Percentiles rank a stretch among this genome's conserved stretches.
Evolutionary conservation across 1,140 invertebrate species (phyloP).

Genomic region (Adoxophyes honmai): DNA sequence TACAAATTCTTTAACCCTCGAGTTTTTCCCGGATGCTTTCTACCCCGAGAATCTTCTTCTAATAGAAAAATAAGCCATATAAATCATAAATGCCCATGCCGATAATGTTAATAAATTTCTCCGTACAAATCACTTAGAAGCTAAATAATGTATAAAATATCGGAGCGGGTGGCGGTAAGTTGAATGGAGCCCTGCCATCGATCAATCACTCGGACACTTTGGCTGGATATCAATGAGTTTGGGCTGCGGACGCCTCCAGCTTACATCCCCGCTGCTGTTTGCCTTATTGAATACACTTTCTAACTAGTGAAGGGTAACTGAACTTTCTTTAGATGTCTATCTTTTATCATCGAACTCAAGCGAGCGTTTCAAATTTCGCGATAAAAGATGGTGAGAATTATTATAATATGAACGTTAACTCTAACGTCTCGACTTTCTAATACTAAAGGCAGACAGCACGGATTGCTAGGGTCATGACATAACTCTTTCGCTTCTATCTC

Average conservation of each 20-base stretch:
- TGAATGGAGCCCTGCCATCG: conserved; percentile 24
- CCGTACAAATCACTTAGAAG: conserved; percentile 24
- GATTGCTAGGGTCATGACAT: neutral
- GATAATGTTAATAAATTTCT: neutral
- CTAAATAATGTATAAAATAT: conserved; percentile 21
- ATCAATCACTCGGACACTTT: conserved; percentile 39
- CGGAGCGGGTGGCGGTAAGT: neutral
- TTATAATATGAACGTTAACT: too few relatives aligned
- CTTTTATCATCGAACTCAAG: too few relatives aligned
- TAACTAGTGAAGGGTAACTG: too few relatives aligned
- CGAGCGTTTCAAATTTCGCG: too few relatives aligned
- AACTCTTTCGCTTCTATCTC: neutral
- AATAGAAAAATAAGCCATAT: too few relatives aligned
- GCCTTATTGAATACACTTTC: neutral
- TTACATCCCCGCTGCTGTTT: neutral
- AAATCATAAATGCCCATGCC: too few relatives aligned
- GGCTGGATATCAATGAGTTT: conserved; percentile 31
- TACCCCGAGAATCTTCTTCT: too few relatives aligned
- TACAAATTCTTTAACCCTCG: too few relatives aligned
- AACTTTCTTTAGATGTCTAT: too few relatives aligned
- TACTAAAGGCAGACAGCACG: neutral
- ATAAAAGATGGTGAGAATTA: too few relatives aligned
- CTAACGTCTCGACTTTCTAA: neutral
- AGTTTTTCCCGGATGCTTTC: too few relatives aligned
- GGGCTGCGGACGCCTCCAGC: conserved; percentile 2